These are phyloP conservation scores for Emys orbicularis DNA, from an alignment of 2,797 vertebrate species.

Conservation along the genomic window DNA sequence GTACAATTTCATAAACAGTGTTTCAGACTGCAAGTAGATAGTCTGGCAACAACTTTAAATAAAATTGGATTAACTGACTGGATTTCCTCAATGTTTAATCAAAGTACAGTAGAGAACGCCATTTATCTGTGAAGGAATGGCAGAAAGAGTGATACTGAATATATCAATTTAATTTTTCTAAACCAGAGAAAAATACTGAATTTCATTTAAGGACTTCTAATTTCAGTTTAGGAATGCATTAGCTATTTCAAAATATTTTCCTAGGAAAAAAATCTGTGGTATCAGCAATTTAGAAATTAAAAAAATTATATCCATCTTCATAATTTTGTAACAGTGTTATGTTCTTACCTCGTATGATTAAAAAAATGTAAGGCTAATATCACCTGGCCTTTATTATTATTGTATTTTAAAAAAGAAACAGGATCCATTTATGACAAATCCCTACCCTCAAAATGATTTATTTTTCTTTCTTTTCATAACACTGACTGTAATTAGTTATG, in stretches of 20 bases:
- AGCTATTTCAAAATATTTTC: constrained; percentile 27
- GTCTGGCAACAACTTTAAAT: constrained; percentile 38
- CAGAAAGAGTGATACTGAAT: constrained; percentile 3
- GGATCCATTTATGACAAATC: constrained; percentile 25
- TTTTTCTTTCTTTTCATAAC: constrained; percentile 31
- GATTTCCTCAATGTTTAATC: constrained; percentile 55
- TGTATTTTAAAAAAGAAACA: constrained; percentile 34
- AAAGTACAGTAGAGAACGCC: constrained; percentile 7
- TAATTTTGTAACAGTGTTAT: neutral
- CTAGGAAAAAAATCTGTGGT: neutral
- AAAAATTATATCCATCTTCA: constrained; percentile 14
- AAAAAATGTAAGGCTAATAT: neutral
- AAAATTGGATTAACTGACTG: constrained; percentile 22
- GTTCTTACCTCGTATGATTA: neutral
- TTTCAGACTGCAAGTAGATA: constrained; percentile 29
- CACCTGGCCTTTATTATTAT: constrained; percentile 12
- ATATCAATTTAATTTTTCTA: constrained; percentile 11
- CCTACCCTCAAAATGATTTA: constrained; percentile 20
- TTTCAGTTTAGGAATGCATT: constrained; percentile 25
- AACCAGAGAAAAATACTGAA: neutral
- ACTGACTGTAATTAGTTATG: constrained; percentile 15
- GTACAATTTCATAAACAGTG: constrained; percentile 20
- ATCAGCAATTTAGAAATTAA: neutral
- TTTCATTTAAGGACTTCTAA: neutral
- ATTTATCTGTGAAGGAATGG: constrained; percentile 37